Conservation (phyloP, 2,113 vertebrate genomes). For the Coturnix japonica region DNA sequence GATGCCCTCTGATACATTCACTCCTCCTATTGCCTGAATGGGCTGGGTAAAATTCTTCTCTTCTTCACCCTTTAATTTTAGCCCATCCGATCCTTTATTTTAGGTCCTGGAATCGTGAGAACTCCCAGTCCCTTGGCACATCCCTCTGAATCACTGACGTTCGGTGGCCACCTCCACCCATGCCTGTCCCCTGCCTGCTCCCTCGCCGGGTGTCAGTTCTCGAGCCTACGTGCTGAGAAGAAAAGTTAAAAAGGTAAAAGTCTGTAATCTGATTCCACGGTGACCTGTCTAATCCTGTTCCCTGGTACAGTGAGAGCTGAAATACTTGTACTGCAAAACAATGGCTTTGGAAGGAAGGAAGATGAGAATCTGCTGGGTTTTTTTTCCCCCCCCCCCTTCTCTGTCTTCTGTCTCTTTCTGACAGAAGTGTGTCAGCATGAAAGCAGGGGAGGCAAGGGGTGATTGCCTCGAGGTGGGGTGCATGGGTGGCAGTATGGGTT, state of each 20-base stretch:
- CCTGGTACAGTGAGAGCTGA: constrained; percentile 45
- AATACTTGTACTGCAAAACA: constrained; percentile 62
- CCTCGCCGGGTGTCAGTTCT: constrained; percentile 44
- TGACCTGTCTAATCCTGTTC: constrained; percentile 80
- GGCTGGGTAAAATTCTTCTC: not conserved
- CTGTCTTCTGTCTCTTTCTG: constrained; percentile 29
- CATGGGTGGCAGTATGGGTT: not conserved
- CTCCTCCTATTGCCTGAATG: not conserved
- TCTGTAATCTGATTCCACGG: constrained; percentile 73
- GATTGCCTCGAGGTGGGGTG: not conserved
- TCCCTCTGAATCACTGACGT: not conserved
- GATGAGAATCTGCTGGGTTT: constrained; percentile 48
- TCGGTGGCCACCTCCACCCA: constrained; percentile 29
- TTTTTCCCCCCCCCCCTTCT: not conserved
- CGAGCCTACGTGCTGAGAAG: constrained; percentile 73
- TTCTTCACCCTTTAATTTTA: not conserved
- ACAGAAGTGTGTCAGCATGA: constrained; percentile 72
- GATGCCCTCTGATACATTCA: accelerated
- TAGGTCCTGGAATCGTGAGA: not conserved
- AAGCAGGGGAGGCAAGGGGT: constrained; percentile 14
- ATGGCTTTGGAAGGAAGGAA: constrained; percentile 53
- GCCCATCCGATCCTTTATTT: accelerated
- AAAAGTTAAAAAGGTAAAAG: constrained; percentile 69
- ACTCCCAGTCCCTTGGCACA: not conserved
- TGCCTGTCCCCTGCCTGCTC: constrained; percentile 46